Conservation (phyloP, 2,797 vertebrate genomes). For the Trichosurus vulpecula region DNA sequence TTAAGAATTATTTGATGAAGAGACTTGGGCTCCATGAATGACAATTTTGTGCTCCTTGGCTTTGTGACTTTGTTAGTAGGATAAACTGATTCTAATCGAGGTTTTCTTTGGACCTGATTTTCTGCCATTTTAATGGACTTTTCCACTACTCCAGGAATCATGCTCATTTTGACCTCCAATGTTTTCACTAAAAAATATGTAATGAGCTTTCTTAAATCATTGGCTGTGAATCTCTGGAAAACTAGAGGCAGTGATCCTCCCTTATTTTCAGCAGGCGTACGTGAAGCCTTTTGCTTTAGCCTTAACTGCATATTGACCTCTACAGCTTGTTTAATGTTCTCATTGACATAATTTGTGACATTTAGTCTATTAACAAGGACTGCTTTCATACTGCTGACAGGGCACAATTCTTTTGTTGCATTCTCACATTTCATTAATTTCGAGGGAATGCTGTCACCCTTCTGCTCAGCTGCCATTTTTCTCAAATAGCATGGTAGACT, state of each 20-base stretch:
- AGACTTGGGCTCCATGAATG: conserved; percentile 62
- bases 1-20: conserved; percentile 65
- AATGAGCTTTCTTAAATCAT: conserved; percentile 50
- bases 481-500: background rate
- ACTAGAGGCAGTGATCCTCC: background rate
- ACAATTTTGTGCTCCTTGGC: conserved; percentile 28
- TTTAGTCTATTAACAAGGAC: background rate
- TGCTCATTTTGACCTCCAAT: conserved; percentile 52
- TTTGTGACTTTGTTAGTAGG: conserved; percentile 20
- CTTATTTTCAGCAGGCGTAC: background rate
- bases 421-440: background rate
- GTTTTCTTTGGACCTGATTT: background rate
- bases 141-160: conserved; percentile 47
- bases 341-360: background rate
- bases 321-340: background rate
- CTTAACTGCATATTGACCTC: background rate
- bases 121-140: conserved; percentile 29
- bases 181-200: conserved; percentile 62
- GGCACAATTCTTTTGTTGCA: background rate
- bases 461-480: background rate
- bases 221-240: conserved; percentile 45
- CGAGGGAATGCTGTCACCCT: background rate
- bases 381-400: background rate
- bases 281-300: background rate
- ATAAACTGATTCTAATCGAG: background rate